phyloP scores from a whole-genome alignment of 1,140 invertebrate species.

The Bicyclus anynana region DNA sequence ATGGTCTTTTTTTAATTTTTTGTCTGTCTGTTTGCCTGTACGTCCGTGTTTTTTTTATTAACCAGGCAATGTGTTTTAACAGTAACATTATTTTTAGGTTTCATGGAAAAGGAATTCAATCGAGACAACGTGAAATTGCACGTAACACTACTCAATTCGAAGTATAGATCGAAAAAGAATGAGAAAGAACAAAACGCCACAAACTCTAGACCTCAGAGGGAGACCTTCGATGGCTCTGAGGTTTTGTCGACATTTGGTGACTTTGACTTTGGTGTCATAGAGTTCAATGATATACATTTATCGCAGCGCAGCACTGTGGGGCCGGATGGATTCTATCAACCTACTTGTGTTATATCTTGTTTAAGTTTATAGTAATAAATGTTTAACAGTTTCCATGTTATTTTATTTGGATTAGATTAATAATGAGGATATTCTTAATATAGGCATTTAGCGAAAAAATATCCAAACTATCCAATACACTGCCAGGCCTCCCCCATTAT shows the following conservation, averaged over 20 bases:
- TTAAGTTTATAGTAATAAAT: slow-evolving; percentile 28
- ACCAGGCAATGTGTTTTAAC: neutral
- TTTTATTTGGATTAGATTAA: neutral
- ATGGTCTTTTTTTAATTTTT: too few relatives aligned
- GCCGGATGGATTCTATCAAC: slow-evolving; percentile 70
- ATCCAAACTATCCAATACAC: too few relatives aligned
- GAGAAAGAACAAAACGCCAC: slow-evolving; percentile 13
- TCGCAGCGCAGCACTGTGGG: slow-evolving; percentile 60
- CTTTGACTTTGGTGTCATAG: slow-evolving; percentile 68
- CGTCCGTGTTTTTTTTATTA: too few relatives aligned
- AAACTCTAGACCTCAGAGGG: slow-evolving; percentile 20
- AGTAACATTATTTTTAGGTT: slow-evolving; percentile 40
- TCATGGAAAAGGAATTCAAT: slow-evolving; percentile 48
- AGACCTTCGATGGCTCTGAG: slow-evolving; percentile 66
- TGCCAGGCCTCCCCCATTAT: too few relatives aligned
- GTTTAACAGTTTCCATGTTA: slow-evolving; percentile 1
- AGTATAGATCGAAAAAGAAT: slow-evolving; percentile 48
- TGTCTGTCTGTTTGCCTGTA: too few relatives aligned
- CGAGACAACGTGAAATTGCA: slow-evolving; percentile 67
- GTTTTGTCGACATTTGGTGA: slow-evolving; percentile 69
- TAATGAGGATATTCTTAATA: too few relatives aligned
- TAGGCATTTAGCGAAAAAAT: too few relatives aligned
- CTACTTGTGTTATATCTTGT: slow-evolving; percentile 57
- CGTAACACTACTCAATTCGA: slow-evolving; percentile 69
- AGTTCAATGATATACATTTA: slow-evolving; percentile 65